Evolutionary conservation across 2,888 invertebrate genomes (phyloP), one percentile per base, ranked within the genome.

Genomic region (Heliothis peltigera): DNA sequence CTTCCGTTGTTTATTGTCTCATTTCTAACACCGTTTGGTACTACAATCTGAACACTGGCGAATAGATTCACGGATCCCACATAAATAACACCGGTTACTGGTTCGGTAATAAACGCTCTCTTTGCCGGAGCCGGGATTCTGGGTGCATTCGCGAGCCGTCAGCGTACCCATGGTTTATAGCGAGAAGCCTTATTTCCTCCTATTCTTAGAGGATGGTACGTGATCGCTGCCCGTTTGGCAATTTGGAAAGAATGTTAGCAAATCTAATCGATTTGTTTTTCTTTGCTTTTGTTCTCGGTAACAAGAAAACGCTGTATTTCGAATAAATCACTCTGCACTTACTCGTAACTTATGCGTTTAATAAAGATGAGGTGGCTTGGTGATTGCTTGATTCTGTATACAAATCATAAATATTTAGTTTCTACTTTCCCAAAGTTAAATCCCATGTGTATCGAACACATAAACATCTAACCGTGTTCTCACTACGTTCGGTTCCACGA

Each of bases 11-110:
- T 25, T 25, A 25, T 25, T 35, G 35, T 15, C 39, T 4, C 5
- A 39, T 32, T 32, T 32, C 39, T 52, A 64, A 12, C 32, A 12
- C 8, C 17, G 18, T 54, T 63, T 47, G 49, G 53, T 55, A 25
- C 7, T 63, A 76, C 59, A 80, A 64, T 63, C 63, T 57, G 78
- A 72, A 66, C 63, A 65, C 59, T 52, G 62, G 64, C 62, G 75
- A 49, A 64, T 75, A 59, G 49, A 61, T 68, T 74, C 83, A 82
- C 79, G 84, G 66, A 68, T 83, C 79, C 42, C 84, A 84, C 85
- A 85, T 86, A 85, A 87, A 86, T 86, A 83, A 79, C 64, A 57
- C 43, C 44, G 63, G 70, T 75, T 76, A 46, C 51, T 35, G 53
- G 64, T 65, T 77, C 70, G 61, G 75, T 80, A 80, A 84, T 83